Base-by-base conservation (phyloP, 2,113 vertebrate species). In the Rhinolophus ferrumequinum region DNA sequence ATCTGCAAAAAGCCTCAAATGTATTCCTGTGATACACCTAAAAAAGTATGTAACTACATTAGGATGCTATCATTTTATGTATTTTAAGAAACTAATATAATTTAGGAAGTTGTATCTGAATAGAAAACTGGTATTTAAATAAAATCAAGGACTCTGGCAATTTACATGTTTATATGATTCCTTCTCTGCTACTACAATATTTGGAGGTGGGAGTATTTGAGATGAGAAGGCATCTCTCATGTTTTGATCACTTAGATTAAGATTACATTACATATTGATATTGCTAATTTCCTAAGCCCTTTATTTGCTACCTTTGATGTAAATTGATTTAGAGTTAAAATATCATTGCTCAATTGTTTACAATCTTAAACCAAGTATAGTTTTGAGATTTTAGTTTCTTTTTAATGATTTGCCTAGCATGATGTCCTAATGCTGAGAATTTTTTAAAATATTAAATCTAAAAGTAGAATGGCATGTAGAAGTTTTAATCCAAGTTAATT, bases 251-350 rank as follows among this genome's bases (percentile, higher is more conserved):
- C 22, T 87, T 91, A 81, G 7, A 77, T 85, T 91, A 95, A 95
- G 64, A 87, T 96, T 50, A 70, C 47, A 73, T 54, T 84, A 16
- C 58, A 41, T 66, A 16, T 88, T 76, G 41, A 22, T 80, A 79
- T 26, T 77, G 33, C 54, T 77, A 93, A 72, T 18, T 92, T 76
- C 28, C 62, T 90, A 84, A 67, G 50, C 82, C 47, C 35, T 82
- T 88, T 62, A 47, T 86, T 96, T 84, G 33, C 19, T 62, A n/a
- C 38, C 33, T 81, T 84, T 84, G 12, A 72, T 66, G 95, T 75
- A 94, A 90, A 88, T 86, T 70, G 8, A 92, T 64, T 96, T 96
- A 96, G 30, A 73, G 70, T 85, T 94, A 50, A 94, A 66, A 85
- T 44, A 44, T 72, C 24, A 86, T 91, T 91, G 73, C n/a, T 79